These are phyloP conservation scores for Litoditis marina DNA, from an alignment of 2,888 invertebrate species.

Conservation along the genomic window DNA sequence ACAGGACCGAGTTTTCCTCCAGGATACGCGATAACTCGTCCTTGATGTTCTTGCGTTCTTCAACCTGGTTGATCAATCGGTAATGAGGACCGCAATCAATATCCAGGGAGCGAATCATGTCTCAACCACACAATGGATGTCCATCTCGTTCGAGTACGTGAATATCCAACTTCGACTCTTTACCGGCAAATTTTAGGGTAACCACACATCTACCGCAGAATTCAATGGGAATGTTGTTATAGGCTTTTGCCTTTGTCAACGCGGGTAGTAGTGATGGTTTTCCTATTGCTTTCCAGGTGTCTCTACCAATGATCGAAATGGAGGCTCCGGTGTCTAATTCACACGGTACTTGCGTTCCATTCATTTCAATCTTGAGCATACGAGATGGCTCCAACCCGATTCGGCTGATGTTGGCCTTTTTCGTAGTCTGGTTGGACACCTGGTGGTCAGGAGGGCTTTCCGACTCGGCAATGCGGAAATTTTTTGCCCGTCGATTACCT, in stretches of 20 bases:
- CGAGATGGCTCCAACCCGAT: not conserved
- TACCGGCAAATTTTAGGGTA: not conserved
- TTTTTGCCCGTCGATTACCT: too few species aligned
- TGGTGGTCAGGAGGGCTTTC: too few species aligned
- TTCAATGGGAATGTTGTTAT: not conserved
- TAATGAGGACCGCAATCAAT: not conserved
- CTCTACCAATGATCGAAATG: not conserved
- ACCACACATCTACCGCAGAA: not conserved
- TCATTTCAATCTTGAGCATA: not conserved
- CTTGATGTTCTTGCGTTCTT: fast-evolving
- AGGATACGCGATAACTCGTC: not conserved
- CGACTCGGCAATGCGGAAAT: too few species aligned
- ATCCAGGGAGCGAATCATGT: not conserved
- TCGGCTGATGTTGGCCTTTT: not conserved
- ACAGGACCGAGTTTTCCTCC: not conserved
- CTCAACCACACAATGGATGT: not conserved
- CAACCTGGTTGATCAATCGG: fast-evolving
- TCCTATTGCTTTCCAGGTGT: not conserved
- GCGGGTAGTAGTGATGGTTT: not conserved
- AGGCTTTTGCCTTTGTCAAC: not conserved
- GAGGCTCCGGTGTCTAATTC: not conserved
- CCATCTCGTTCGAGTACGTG: fast-evolving
- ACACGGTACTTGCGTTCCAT: not conserved
- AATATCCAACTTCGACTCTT: fast-evolving
- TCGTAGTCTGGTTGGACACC: too few species aligned